Percentiles rank a stretch among this genome's conserved stretches.
phyloP scores from a whole-genome alignment of 1,140 invertebrate genomes.

The Sarcophaga peregrina region DNA sequence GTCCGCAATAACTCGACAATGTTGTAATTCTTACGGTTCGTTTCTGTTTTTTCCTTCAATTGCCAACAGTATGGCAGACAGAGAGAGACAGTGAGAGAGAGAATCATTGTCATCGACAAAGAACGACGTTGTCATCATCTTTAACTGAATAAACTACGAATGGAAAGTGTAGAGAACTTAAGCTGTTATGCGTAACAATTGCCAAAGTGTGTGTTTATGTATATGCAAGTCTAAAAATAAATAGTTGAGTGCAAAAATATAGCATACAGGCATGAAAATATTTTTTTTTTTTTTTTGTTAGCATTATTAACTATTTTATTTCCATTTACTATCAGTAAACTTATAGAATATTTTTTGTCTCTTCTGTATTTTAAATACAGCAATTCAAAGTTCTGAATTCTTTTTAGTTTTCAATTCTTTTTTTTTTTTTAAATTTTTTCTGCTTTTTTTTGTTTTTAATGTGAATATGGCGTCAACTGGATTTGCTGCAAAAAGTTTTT shows the following conservation, averaged over 20 bases:
- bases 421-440: not conserved
- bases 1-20: conserved; percentile 41
- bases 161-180: not conserved
- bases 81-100: too few relatives aligned
- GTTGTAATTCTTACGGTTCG: conserved; percentile 22
- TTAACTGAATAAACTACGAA: not conserved
- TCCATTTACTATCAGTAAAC: too few relatives aligned
- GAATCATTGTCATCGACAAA: too few relatives aligned
- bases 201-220: too few relatives aligned
- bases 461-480: conserved; percentile 40
- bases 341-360: too few relatives aligned
- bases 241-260: too few relatives aligned
- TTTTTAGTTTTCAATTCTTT: too few relatives aligned
- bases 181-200: not conserved
- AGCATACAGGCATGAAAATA: too few relatives aligned
- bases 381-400: too few relatives aligned
- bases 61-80: not conserved
- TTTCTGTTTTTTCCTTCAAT: not conserved
- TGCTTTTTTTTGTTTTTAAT: conserved; percentile 17
- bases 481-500: not conserved
- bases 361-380: too few relatives aligned
- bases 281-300: too few relatives aligned
- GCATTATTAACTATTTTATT: too few relatives aligned
- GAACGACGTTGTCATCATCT: conserved; percentile 3
- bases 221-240: not conserved